Evolutionary conservation across 2,888 invertebrate species (phyloP).

Genomic region (Chrysina gloriosa): DNA sequence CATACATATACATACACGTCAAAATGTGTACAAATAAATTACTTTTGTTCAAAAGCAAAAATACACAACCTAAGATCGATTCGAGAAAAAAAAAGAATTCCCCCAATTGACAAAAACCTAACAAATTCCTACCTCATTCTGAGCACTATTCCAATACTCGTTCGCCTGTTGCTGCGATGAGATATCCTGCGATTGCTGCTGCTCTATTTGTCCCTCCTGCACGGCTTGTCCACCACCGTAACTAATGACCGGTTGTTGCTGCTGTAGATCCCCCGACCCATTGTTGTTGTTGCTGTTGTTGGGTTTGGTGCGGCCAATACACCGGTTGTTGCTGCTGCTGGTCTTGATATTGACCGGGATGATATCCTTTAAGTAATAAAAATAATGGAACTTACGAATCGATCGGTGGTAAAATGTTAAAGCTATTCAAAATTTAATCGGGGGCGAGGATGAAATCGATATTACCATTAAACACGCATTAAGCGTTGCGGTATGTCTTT

Average conservation of each 20-base stretch:
- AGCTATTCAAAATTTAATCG: too few species aligned
- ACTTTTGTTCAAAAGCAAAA: too few species aligned
- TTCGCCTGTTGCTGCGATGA: slow-evolving; percentile 53
- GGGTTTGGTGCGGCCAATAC: slow-evolving; percentile 43
- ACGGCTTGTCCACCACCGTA: slow-evolving; percentile 12
- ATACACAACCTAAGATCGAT: too few species aligned
- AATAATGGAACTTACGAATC: not conserved
- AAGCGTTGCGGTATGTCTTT: too few species aligned
- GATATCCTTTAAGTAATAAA: slow-evolving; percentile 51
- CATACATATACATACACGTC: too few species aligned
- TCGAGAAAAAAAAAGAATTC: slow-evolving; percentile 25
- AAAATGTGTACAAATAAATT: too few species aligned
- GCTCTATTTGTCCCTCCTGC: slow-evolving; percentile 27
- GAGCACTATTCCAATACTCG: slow-evolving; percentile 60
- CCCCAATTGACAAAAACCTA: slow-evolving; percentile 21
- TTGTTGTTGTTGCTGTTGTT: slow-evolving; percentile 41
- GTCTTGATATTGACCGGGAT: slow-evolving; percentile 55
- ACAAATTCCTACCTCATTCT: slow-evolving; percentile 59
- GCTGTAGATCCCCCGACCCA: slow-evolving; percentile 23
- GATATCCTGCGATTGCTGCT: slow-evolving; percentile 48
- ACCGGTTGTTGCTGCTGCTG: slow-evolving; percentile 35
- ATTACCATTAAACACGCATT: too few species aligned
- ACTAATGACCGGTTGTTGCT: slow-evolving; percentile 30
- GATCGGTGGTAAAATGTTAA: not conserved
- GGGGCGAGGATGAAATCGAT: too few species aligned